These are phyloP conservation scores for Thinocorus orbignyianus DNA, from an alignment of 2,113 vertebrate species.

Conservation along the genomic window DNA sequence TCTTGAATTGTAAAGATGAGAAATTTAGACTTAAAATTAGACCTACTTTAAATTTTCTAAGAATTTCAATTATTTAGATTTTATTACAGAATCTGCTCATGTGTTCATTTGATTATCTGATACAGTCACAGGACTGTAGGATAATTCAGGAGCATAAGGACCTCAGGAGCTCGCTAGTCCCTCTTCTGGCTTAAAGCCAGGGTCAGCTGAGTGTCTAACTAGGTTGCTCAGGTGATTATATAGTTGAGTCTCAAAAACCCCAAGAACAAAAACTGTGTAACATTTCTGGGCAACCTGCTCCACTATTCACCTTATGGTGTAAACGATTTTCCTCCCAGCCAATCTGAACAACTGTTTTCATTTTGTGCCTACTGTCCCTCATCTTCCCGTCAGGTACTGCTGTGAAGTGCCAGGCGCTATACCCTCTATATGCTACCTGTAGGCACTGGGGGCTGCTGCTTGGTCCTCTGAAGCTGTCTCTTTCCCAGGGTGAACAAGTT, in stretches of 20 bases:
- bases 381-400: neutral
- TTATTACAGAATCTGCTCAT: neutral
- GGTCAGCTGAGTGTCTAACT: neutral
- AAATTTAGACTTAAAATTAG: neutral
- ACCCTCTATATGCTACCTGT: neutral
- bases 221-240: neutral
- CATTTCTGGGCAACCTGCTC: neutral
- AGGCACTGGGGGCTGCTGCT: neutral
- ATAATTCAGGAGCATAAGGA: neutral
- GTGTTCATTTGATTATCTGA: neutral
- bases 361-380: neutral
- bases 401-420: neutral
- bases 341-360: neutral
- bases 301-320: neutral
- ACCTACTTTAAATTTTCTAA: neutral
- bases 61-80: neutral
- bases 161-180: neutral
- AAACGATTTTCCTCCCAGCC: neutral
- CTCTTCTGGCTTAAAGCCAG: neutral
- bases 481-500: neutral
- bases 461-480: neutral
- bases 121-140: neutral
- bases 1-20: neutral
- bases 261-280: neutral
- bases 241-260: neutral